Evolutionary conservation across 2,888 invertebrate genomes (phyloP), one percentile per base, ranked within the genome.

Genomic region (Thysanoteuthis rhombus): DNA sequence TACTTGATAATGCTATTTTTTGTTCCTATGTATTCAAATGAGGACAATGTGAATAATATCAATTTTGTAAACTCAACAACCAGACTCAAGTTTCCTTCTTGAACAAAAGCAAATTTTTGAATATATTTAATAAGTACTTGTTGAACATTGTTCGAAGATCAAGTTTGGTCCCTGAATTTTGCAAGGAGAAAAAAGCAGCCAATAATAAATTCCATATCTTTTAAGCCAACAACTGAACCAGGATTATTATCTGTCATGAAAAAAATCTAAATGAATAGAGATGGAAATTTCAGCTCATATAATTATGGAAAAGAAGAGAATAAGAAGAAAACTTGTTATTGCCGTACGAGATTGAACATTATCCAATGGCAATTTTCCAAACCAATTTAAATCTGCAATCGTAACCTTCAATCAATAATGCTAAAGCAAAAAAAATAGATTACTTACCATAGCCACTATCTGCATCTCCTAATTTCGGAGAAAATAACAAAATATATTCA

Each of bases 301-400:
- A 75, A 75, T 75, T 75, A 75, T 75, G 12, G 75, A 75, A n/a
- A n/a, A 36, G 12, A 75, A 36, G n/a, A 12, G 32, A 58, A 58
- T 58, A 75, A 75, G n/a, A 12, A 75, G 12, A 75, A 75, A 75
- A 75, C n/a, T 75, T 75, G 75, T 75, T 75, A n/a, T n/a, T 75
- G n/a, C 75, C 36, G 75, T 19, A 75, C n/a, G 36, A 75, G n/a
- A 75, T 75, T 75, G 36, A 75, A 75, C 75, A 75, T 75, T 75
- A 75, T 75, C 75, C 75, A 75, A 75, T 75, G 75, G 75, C 75
- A 75, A 75, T n/a, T 75, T 75, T 75, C 75, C 75, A 75, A 75
- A 36, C 75, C n/a, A 75, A 75, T 75, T 75, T 75, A 75, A 75
- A 75, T 75, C 75, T 75, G 75, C 75, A 16, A 75, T 75, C n/a